Base-by-base conservation (phyloP, 2,888 invertebrate genomes). In the Drosophila testacea region DNA sequence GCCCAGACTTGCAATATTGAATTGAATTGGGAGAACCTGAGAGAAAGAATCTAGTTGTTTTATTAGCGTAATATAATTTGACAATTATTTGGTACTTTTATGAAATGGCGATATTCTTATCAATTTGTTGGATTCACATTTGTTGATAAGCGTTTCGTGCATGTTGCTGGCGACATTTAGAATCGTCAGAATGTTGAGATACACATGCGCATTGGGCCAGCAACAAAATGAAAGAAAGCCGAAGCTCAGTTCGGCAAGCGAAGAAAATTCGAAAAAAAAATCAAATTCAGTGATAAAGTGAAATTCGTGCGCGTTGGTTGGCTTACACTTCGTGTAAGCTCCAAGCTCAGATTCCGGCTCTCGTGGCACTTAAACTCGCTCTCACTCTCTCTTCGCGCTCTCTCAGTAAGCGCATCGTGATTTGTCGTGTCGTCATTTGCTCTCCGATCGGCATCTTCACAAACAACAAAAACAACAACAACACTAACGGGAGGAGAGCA, bases 231-330 rank as follows among this genome's bases (percentile, higher is more conserved):
- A n/a, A 48, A 13, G 51, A 46, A 55, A 59, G n/a, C 44, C 39
- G 22, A 36, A 13, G 72, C 73, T 61, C 73, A 61, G 38, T 65
- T 68, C 57, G 77, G 72, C 41, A 55, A 60, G 63, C 63, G 79
- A 52, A 39, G 54, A 63, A 61, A 54, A 61, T 59, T 57, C 38
- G 50, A 73, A 83, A 83, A 83, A 83, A 83, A 82, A 83, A 77
- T 77, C 62, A 77, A 79, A 80, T 83, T 83, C 83, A 83, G 69
- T 88, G 84, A 87, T 88, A 77, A 85, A 83, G 70, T 65, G 86
- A 79, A 80, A 78, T 83, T 83, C 70, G 88, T 86, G 78, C 85
- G 88, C 69, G 88, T 70, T 73, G 86, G 88, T 81, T 84, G 84
- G 81, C 63, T 66, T 54, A 59, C 52, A 72, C 87, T 81, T 84